Conservation (phyloP, 2,113 vertebrate species). For the Lethenteron camtschaticum region DNA sequence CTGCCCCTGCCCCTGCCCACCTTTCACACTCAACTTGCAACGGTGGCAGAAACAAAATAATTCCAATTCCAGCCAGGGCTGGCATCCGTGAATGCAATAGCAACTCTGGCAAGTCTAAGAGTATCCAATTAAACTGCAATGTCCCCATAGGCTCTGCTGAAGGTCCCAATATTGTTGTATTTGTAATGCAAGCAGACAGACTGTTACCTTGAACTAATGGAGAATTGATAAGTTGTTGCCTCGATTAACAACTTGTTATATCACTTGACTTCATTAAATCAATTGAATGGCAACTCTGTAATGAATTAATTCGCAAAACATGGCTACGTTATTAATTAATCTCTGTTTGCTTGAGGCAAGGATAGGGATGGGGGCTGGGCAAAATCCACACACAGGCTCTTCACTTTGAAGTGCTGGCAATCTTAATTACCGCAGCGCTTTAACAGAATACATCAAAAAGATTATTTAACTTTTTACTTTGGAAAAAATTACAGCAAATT, state of each 20-base stretch:
- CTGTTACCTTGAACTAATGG: background rate
- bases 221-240: background rate
- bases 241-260: background rate
- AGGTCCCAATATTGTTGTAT: too few relatives aligned
- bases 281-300: background rate
- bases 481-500: background rate
- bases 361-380: background rate
- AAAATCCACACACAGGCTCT: background rate
- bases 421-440: background rate
- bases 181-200: too few relatives aligned
- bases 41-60: too few relatives aligned
- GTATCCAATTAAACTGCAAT: too few relatives aligned
- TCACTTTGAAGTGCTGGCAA: background rate
- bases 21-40: too few relatives aligned
- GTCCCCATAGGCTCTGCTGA: too few relatives aligned
- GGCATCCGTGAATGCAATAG: too few relatives aligned
- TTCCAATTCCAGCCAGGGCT: too few relatives aligned
- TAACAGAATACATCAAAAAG: slow-evolving; percentile 5
- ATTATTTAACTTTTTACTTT: background rate
- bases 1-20: too few relatives aligned
- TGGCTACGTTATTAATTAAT: background rate
- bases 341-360: slow-evolving; percentile 1
- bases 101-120: too few relatives aligned
- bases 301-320: slow-evolving; percentile 4
- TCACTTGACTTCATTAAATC: slow-evolving; percentile 2